A percentile compares a stretch with the other conserved stretches of the same genome.
These are phyloP conservation scores for Drosophila lowei DNA, from an alignment of 1,140 invertebrate genomes.

Conservation along the genomic window DNA sequence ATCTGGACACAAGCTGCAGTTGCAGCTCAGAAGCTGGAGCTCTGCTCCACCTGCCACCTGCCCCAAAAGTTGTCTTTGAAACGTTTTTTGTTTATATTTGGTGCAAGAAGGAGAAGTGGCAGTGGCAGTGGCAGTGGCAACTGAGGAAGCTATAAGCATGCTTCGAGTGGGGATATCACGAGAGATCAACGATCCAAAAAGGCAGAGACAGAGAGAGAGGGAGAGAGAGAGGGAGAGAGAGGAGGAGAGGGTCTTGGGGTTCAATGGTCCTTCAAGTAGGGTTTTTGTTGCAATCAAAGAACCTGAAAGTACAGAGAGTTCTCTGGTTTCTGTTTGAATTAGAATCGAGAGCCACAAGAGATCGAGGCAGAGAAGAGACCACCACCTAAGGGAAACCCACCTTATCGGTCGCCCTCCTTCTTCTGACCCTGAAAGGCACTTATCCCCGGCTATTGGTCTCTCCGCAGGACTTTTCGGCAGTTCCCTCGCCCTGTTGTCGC, in stretches of 20 bases:
- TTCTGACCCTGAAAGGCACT: slow-evolving; percentile 66
- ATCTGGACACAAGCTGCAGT: slow-evolving; percentile 44
- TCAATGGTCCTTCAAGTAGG: slow-evolving; percentile 29
- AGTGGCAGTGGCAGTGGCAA: slow-evolving; percentile 20
- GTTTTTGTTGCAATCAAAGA: background rate
- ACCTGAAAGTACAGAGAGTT: slow-evolving; percentile 4
- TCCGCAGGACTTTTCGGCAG: slow-evolving; percentile 24
- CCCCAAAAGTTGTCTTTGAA: slow-evolving; percentile 53
- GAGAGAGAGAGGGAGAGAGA: slow-evolving; percentile 11
- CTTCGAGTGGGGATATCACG: slow-evolving; percentile 64
- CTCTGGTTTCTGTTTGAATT: slow-evolving; percentile 14
- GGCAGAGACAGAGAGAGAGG: slow-evolving; percentile 13
- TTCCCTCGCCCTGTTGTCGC: slow-evolving; percentile 32
- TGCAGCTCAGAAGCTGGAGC: slow-evolving; percentile 21
- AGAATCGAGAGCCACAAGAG: background rate
- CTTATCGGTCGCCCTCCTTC: slow-evolving; percentile 38
- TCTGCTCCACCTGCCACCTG: slow-evolving; percentile 32
- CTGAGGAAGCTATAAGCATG: slow-evolving; percentile 67
- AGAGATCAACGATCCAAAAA: slow-evolving; percentile 64
- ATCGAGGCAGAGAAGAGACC: background rate
- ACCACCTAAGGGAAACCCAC: slow-evolving; percentile 29
- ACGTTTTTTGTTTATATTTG: slow-evolving; percentile 54
- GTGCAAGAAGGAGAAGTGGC: slow-evolving; percentile 44
- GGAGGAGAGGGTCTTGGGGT: slow-evolving; percentile 21
- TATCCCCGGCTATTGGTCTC: slow-evolving; percentile 47